Percentiles rank a stretch among this genome's conserved stretches.
Evolutionary conservation across 1,140 invertebrate genomes (phyloP).

Genomic region (Planococcus citri): DNA sequence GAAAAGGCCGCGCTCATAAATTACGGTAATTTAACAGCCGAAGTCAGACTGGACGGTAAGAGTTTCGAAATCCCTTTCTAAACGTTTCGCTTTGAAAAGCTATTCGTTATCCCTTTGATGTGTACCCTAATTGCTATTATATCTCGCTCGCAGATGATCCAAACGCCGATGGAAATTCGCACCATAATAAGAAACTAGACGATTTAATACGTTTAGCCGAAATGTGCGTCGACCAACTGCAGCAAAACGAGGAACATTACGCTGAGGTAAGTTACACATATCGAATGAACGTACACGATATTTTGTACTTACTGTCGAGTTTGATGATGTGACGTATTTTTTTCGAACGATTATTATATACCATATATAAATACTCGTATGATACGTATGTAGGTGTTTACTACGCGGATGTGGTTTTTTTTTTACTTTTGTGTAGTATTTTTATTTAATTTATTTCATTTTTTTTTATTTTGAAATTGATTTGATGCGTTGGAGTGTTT

Average conservation of each 20-base stretch:
- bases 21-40: slow-evolving; percentile 88
- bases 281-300: background rate
- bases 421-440: background rate
- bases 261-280: slow-evolving; percentile 71
- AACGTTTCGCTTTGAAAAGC: no score
- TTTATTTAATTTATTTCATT: background rate
- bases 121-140: background rate
- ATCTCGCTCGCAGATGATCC: slow-evolving; percentile 52
- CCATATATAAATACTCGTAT: no score
- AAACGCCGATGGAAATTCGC: slow-evolving; percentile 63
- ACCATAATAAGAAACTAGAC: slow-evolving; percentile 81
- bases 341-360: no score
- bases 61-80: background rate
- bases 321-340: no score
- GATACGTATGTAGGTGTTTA: background rate
- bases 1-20: slow-evolving; percentile 97
- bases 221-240: slow-evolving; percentile 92
- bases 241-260: slow-evolving; percentile 99
- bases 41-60: slow-evolving; percentile 93
- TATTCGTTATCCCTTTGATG: background rate
- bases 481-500: slow-evolving; percentile 9
- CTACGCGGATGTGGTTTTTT: background rate
- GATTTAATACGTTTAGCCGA: slow-evolving; percentile 95
- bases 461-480: slow-evolving; percentile 12
- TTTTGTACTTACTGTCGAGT: background rate